Percentiles rank a stretch among this genome's conserved stretches.
Conservation (phyloP, 2,113 vertebrate species). For the Vireo altiloquus region DNA sequence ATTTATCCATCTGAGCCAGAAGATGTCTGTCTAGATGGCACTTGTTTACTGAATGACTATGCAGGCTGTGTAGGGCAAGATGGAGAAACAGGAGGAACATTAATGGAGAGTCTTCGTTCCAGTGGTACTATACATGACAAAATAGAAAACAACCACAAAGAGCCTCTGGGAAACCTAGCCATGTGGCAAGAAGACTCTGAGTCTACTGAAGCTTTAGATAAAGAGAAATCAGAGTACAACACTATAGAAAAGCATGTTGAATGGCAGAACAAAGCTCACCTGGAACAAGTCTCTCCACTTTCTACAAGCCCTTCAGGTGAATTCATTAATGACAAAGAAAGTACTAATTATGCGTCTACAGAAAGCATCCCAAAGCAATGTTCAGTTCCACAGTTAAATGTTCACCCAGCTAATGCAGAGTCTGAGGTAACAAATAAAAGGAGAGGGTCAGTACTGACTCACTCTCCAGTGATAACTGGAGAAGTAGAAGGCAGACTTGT, state of each 20-base stretch:
- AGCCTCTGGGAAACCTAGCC: neutral
- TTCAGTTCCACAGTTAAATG: neutral
- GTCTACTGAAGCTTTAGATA: conserved; percentile 59
- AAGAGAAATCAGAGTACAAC: conserved; percentile 47
- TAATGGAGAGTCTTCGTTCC: neutral
- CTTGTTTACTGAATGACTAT: conserved; percentile 18
- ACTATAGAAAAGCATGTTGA: neutral
- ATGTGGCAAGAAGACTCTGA: conserved; percentile 46
- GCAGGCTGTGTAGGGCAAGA: neutral
- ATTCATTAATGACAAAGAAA: neutral
- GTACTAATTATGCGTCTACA: neutral
- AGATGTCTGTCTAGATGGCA: neutral
- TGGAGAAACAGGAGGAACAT: neutral
- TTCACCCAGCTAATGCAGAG: neutral
- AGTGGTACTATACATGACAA: neutral
- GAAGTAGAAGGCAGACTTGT: conserved; percentile 56
- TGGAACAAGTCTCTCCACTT: conserved; percentile 41
- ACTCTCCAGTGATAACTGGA: conserved; percentile 9
- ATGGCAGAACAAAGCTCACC: neutral
- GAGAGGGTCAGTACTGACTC: conserved; percentile 57
- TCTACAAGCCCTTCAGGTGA: conserved; percentile 60
- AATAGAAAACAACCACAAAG: neutral
- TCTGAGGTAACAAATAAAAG: neutral
- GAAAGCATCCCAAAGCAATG: neutral
- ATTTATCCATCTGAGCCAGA: conserved; percentile 49